Percentiles rank a stretch among this genome's conserved stretches.
These are phyloP conservation scores for Rhinoraja longicauda DNA, from an alignment of 2,797 vertebrate species.

Conservation along the genomic window DNA sequence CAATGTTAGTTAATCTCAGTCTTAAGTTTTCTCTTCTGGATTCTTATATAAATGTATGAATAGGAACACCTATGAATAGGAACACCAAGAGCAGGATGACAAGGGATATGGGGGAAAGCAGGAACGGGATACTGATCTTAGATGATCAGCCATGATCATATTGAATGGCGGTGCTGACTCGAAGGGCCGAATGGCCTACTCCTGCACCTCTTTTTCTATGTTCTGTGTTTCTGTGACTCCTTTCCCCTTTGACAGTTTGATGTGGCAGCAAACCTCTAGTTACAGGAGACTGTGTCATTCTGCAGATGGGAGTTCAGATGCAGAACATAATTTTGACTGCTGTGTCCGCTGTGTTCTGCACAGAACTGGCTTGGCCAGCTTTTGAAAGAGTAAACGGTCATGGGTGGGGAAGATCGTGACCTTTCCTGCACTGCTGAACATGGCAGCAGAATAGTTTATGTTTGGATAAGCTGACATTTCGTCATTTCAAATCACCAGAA, in stretches of 20 bases:
- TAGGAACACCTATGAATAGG: background rate
- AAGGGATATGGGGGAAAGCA: no score
- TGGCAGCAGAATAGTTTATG: background rate
- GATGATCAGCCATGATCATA: no score
- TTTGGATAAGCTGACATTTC: background rate
- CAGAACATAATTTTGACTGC: background rate
- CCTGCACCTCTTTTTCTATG: no score
- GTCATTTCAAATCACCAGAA: background rate
- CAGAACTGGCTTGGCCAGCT: background rate
- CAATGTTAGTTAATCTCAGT: background rate
- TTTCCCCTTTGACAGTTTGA: background rate
- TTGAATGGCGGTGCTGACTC: no score
- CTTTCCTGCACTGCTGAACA: background rate
- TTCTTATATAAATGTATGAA: background rate
- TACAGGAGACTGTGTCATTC: background rate
- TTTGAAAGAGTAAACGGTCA: background rate
- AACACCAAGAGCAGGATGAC: background rate
- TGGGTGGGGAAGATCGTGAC: no score
- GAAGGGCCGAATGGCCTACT: no score
- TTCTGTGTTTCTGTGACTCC: background rate
- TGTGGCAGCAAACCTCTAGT: background rate
- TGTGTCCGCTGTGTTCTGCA: background rate
- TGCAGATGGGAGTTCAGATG: background rate
- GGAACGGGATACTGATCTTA: no score
- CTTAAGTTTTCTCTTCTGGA: no score